Conservation (phyloP, 2,113 vertebrate species). For the Acrocephalus kingi region DNA sequence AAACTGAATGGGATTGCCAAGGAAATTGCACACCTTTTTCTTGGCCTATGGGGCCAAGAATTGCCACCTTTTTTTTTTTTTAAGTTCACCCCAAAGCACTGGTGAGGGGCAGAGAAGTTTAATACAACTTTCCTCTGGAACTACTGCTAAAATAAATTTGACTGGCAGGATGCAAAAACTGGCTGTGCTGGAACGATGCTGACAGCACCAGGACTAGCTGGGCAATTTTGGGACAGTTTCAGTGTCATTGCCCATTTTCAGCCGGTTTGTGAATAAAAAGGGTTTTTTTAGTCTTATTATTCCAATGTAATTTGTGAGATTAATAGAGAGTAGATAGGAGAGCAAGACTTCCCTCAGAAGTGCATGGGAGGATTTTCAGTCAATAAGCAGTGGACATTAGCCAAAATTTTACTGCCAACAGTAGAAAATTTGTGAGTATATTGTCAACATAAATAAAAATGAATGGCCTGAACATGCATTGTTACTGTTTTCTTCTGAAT, state of each 20-base stretch:
- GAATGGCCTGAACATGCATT: background rate
- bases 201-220: background rate
- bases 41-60: background rate
- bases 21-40: background rate
- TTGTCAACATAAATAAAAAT: background rate
- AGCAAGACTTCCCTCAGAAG: background rate
- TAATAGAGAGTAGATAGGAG: background rate
- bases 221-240: background rate
- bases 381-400: background rate
- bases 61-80: background rate
- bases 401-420: background rate
- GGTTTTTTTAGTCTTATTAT: background rate
- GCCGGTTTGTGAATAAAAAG: background rate
- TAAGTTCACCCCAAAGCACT: background rate
- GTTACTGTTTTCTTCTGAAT: background rate
- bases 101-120: background rate
- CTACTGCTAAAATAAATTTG: background rate
- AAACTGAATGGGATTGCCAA: background rate
- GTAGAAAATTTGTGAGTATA: background rate
- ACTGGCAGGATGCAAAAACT: background rate
- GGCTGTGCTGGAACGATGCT: background rate
- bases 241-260: background rate
- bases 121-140: background rate
- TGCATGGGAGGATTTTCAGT: background rate
- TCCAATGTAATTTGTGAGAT: background rate